These are phyloP conservation scores for Periplaneta americana DNA, from an alignment of 1,140 invertebrate genomes.

Conservation along the genomic window DNA sequence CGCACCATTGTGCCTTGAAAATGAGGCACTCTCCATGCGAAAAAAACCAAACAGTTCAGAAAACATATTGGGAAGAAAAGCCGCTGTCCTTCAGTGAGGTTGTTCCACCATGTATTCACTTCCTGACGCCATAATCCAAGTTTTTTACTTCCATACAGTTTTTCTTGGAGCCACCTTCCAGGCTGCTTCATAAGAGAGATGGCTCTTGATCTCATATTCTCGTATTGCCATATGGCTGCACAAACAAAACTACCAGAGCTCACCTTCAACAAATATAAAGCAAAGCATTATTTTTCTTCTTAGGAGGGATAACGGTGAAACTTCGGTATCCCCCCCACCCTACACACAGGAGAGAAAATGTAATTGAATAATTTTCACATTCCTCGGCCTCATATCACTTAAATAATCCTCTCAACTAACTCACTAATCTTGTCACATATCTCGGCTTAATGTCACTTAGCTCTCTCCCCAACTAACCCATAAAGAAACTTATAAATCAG, in stretches of 20 bases:
- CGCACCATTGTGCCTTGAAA: constrained; percentile 71
- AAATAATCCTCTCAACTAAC: no score
- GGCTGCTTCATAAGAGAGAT: constrained; percentile 17
- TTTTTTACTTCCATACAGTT: background rate
- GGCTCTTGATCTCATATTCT: constrained; percentile 62
- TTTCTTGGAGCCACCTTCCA: background rate
- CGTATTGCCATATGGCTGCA: constrained; percentile 85
- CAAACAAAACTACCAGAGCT: constrained; percentile 63
- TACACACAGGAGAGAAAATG: no score
- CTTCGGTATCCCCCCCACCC: no score
- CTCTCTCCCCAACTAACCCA: no score
- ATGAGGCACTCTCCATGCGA: constrained; percentile 71
- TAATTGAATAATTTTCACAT: no score
- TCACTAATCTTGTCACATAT: no score
- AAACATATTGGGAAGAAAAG: constrained; percentile 75
- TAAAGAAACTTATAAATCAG: no score
- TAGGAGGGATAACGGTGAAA: no score
- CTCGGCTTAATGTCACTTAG: no score
- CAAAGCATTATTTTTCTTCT: no score
- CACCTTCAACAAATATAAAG: no score
- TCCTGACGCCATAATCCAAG: constrained; percentile 49
- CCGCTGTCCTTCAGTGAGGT: constrained; percentile 65
- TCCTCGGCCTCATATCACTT: no score
- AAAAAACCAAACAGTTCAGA: constrained; percentile 74
- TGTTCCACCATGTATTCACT: constrained; percentile 68